phyloP scores from a whole-genome alignment of 2,113 vertebrate species.

The Platichthys flesus region DNA sequence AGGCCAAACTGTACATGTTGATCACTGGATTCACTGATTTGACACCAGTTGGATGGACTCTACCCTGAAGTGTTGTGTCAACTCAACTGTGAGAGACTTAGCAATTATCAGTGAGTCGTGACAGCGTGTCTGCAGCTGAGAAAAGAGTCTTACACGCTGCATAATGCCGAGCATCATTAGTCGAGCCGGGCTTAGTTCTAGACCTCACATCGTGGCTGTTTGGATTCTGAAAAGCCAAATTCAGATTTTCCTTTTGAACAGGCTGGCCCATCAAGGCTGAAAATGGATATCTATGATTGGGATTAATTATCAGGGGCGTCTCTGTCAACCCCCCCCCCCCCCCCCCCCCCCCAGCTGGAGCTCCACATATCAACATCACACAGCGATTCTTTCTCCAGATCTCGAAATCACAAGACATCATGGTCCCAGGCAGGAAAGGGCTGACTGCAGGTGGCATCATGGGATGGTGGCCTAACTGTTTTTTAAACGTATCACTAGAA shows the following conservation, averaged over 20 bases:
- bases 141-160: background rate
- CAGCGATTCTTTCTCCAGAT: background rate
- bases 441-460: background rate
- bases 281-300: no score
- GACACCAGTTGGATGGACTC: conserved; percentile 9
- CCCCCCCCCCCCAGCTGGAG: background rate
- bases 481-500: conserved; percentile 20
- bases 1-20: conserved; percentile 20
- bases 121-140: conserved; percentile 9
- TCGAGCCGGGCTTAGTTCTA: background rate
- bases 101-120: conserved; percentile 29
- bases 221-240: background rate
- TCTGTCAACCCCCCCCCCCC: background rate
- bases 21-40: conserved; percentile 26
- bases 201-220: background rate
- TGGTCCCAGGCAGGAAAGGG: background rate
- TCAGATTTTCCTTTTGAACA: no score
- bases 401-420: background rate
- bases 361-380: background rate
- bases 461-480: background rate
- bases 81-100: conserved; percentile 26
- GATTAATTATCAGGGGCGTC: background rate
- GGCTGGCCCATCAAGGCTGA: no score
- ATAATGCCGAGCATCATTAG: background rate
- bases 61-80: conserved; percentile 33